Evolutionary conservation across 2,113 vertebrate species (phyloP).

Genomic region (Orientallactaga bullata): DNA sequence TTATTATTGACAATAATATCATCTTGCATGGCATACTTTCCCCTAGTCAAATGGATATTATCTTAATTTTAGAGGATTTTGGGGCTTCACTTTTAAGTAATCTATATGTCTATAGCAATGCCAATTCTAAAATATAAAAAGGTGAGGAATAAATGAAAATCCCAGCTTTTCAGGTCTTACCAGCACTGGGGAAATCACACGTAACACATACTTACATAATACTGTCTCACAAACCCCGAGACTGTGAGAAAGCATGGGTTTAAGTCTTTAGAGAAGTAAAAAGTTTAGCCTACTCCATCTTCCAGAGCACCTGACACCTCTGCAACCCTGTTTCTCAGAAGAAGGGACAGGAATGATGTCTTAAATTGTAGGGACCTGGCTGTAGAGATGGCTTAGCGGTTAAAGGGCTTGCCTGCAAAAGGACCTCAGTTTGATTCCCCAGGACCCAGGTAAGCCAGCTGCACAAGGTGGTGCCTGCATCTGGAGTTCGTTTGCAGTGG

Average conservation of each 20-base stretch:
- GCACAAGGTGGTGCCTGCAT: too few species aligned
- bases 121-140: background rate
- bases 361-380: background rate
- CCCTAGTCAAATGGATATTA: background rate
- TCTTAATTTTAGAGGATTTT: constrained; percentile 1
- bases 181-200: background rate
- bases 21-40: background rate
- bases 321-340: background rate
- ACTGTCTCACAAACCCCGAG: background rate
- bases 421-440: too few species aligned
- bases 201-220: background rate
- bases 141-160: background rate
- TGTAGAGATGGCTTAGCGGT: too few species aligned
- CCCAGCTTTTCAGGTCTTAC: background rate
- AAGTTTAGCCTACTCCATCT: background rate
- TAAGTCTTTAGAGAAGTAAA: background rate
- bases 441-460: too few species aligned
- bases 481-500: too few species aligned
- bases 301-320: background rate
- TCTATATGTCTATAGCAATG: background rate
- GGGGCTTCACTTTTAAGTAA: background rate
- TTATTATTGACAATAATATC: background rate
- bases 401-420: too few species aligned
- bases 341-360: background rate
- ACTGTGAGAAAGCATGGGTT: background rate